Evolutionary conservation across 2,113 vertebrate genomes (phyloP).

Genomic region (Oncorhynchus keta): DNA sequence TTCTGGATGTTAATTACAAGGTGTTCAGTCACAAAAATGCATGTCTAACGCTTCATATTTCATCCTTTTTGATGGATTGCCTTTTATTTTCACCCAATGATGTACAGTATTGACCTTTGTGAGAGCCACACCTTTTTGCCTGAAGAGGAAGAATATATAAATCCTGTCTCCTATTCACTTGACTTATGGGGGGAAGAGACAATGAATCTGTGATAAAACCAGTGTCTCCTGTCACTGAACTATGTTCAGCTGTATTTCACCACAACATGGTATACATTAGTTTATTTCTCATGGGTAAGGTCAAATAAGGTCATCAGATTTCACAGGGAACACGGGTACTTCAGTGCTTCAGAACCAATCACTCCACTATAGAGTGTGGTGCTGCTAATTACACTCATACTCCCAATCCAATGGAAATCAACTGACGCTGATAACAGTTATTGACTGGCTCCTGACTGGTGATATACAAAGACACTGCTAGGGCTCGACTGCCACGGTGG

Average conservation of each 20-base stretch:
- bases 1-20: slow-evolving; percentile 35
- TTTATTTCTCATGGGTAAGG: background rate
- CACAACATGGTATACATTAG: background rate
- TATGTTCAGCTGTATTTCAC: background rate
- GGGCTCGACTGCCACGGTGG: background rate
- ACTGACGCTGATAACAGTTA: background rate
- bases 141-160: background rate
- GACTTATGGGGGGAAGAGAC: background rate
- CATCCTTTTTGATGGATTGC: slow-evolving; percentile 16
- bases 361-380: background rate
- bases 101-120: slow-evolving; percentile 23
- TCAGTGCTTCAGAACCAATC: background rate
- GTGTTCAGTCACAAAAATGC: slow-evolving; percentile 1
- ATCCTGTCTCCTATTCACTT: slow-evolving; percentile 12
- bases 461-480: slow-evolving; percentile 6
- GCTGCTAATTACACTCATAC: background rate
- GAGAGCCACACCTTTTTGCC: slow-evolving; percentile 16
- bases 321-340: background rate
- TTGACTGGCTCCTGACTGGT: slow-evolving; percentile 9
- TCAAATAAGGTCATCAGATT: background rate
- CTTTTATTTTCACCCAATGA: slow-evolving; percentile 22
- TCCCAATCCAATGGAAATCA: slow-evolving; percentile 1
- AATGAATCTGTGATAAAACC: slow-evolving; percentile 1
- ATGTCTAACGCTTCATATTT: slow-evolving; percentile 2
- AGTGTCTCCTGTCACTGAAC: background rate